Evolutionary conservation across 2,888 invertebrate species (phyloP), one percentile per base, ranked within the genome.

Genomic region (Drosophila pegasa): DNA sequence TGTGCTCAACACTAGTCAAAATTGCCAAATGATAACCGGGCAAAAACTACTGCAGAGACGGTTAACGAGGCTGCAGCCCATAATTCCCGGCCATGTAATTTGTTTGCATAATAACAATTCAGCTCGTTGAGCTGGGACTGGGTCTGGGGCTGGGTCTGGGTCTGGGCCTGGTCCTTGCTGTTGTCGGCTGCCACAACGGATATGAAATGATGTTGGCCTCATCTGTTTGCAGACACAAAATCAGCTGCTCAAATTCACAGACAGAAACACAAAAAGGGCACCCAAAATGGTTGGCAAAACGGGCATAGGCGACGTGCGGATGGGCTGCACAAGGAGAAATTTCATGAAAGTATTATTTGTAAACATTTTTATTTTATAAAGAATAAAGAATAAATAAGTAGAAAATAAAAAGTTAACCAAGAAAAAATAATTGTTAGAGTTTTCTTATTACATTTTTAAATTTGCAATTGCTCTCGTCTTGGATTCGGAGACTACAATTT

Each of bases 211-310:
- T 75, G 75, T 63, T 66, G 68, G 83, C 68, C 84, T 81, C 81
- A 81, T 84, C 81, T 82, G 83, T 66, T 73, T 60, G 71, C 80
- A 65, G 77, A 63, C 57, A 47, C 45, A 67, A 69, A 76, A 82
- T 86, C 86, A 87, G 86, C 86, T 86, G 86, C 87, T 87, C 62
- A 71, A 83, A 87, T 86, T 87, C 86, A 81, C 86, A 85, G 82
- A 75, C 75, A 43, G 51, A 35, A 45, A 38, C 9, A 18, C 22
- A 35, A 10, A 27, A 60, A 48, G 18, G 18, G 25, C n/a, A 40
- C 0, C 18, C 27, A 14, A 48, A 64, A 37, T 56, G 16, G 16
- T 64, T 61, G 60, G 67, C 51, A 51, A 54, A 14, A 12, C 2
- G 54, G 38, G 38, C 18, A 56, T 56, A 43, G 40, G 27, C 68